Conservation (phyloP, 2,797 vertebrate genomes). For the Steatocranus sp. region DNA sequence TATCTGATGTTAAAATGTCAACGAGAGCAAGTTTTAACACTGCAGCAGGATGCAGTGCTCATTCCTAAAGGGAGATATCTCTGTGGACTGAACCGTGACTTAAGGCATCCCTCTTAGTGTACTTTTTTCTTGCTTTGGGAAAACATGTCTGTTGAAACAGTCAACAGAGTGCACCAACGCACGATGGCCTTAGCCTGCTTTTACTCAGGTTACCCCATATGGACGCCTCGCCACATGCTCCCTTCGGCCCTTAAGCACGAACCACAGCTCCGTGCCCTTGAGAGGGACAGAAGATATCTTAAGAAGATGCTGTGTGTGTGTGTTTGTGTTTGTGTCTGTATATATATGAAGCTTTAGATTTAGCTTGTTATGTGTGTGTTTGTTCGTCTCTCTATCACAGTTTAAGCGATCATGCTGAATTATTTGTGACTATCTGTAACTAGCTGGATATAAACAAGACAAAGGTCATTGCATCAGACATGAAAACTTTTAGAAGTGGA, state of each 20-base stretch:
- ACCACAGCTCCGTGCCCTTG: constrained; percentile 66
- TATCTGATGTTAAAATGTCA: neutral
- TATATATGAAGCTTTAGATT: neutral
- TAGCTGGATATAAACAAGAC: neutral
- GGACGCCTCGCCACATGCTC: constrained; percentile 65
- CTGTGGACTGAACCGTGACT: constrained; percentile 53
- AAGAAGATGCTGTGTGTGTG: constrained; percentile 6
- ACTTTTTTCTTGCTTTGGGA: constrained; percentile 76
- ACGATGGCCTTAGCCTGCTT: constrained; percentile 50
- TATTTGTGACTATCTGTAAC: neutral
- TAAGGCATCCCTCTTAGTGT: constrained; percentile 61
- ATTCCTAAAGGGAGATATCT: constrained; percentile 33
- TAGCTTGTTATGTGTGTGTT: neutral
- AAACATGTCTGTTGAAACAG: constrained; percentile 80
- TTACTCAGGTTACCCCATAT: constrained; percentile 74
- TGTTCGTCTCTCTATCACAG: neutral
- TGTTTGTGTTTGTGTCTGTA: neutral
- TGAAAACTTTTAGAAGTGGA: neutral
- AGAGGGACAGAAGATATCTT: constrained; percentile 63
- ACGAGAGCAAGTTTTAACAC: neutral
- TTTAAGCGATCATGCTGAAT: neutral
- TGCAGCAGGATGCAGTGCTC: constrained; percentile 11
- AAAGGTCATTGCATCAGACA: neutral
- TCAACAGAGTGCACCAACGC: constrained; percentile 71
- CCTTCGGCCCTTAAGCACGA: constrained; percentile 43